Evolutionary conservation across 2,888 invertebrate species (phyloP).

Genomic region (Diarsia mendica): DNA sequence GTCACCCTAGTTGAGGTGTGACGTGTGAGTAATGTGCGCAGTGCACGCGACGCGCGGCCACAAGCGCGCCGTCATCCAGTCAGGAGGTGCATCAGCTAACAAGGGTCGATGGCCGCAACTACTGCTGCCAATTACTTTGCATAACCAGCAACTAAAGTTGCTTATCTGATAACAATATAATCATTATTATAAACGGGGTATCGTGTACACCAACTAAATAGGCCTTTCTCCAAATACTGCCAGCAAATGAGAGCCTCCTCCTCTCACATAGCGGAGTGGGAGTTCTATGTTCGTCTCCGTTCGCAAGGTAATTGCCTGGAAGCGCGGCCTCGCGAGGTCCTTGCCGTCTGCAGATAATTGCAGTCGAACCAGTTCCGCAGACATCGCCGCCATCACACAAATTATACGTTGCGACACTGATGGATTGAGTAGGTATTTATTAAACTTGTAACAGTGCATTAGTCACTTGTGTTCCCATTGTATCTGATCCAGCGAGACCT

Average conservation of each 20-base stretch:
- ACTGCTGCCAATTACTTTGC: neutral
- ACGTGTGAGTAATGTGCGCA: neutral
- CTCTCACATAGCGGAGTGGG: neutral
- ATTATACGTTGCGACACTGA: constrained; percentile 7
- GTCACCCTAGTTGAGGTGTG: neutral
- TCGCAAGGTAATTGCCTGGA: neutral
- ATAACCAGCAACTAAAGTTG: neutral
- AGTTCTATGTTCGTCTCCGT: neutral
- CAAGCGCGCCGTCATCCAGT: too few relatives aligned
- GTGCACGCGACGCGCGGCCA: neutral
- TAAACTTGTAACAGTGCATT: neutral
- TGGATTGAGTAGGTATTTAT: neutral
- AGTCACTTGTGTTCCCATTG: neutral
- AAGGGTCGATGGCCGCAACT: neutral
- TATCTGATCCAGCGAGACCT: neutral
- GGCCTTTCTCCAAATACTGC: neutral
- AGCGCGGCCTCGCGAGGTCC: neutral
- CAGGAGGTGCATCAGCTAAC: constrained; percentile 12
- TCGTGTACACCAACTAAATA: neutral
- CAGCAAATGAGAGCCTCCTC: neutral
- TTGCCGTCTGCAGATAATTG: constrained; percentile 27
- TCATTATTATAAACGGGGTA: neutral
- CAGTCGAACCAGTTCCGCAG: constrained; percentile 15
- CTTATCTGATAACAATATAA: neutral
- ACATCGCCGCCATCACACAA: constrained; percentile 4